These are phyloP conservation scores for Thalpophila matura DNA, from an alignment of 2,888 invertebrate species.

Conservation along the genomic window DNA sequence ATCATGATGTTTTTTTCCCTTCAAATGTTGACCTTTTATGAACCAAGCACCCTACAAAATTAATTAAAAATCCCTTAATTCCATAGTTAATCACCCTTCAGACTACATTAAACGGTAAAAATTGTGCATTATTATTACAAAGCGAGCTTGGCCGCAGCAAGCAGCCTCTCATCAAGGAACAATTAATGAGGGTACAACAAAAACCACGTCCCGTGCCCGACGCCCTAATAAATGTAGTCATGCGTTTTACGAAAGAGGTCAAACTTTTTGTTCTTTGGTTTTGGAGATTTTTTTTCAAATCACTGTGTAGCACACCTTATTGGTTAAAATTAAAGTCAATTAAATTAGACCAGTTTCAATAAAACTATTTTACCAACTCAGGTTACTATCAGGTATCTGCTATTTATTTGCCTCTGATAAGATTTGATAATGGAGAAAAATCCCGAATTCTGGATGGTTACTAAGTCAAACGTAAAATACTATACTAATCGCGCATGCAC, in stretches of 20 bases:
- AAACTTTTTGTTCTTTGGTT: conserved; percentile 1
- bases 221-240: conserved; percentile 71
- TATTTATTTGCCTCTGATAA: no score
- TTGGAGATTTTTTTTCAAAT: not conserved
- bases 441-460: no score
- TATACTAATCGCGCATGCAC: no score
- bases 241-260: conserved; percentile 63
- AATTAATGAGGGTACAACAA: conserved; percentile 74
- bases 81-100: not conserved
- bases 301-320: no score
- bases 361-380: no score
- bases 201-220: conserved; percentile 63
- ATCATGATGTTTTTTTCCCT: no score
- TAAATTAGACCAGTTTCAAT: no score
- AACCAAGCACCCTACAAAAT: not conserved
- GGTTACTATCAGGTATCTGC: no score
- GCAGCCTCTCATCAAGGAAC: conserved; percentile 74
- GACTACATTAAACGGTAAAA: conserved; percentile 14
- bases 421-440: no score
- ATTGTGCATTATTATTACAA: conserved; percentile 63
- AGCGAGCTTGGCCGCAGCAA: conserved; percentile 55
- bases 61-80: not conserved
- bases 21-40: not conserved
- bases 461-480: no score
- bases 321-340: no score